A percentile compares a stretch with the other conserved stretches of the same genome.
Conservation (phyloP, 2,113 vertebrate species). For the Eleginops maclovinus region DNA sequence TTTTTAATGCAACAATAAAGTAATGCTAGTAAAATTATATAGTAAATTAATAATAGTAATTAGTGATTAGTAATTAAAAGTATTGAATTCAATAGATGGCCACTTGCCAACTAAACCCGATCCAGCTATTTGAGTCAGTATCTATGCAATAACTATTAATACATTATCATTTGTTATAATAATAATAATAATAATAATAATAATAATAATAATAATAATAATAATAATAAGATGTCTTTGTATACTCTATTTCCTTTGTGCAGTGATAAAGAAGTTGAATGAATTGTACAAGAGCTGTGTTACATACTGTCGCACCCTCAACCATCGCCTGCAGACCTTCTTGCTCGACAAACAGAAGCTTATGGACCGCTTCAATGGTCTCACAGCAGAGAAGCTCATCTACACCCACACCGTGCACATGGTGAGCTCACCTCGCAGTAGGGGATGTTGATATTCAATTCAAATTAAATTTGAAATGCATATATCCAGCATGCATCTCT, state of each 20-base stretch:
- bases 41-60: too few relatives aligned
- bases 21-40: too few relatives aligned
- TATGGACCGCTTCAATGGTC: slow-evolving; percentile 92
- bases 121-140: neutral
- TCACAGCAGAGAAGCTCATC: slow-evolving; percentile 94
- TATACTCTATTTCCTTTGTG: slow-evolving; percentile 8
- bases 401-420: slow-evolving; percentile 93
- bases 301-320: slow-evolving; percentile 91
- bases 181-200: neutral
- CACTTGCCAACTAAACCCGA: too few relatives aligned
- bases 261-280: slow-evolving; percentile 93
- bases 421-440: slow-evolving; percentile 77
- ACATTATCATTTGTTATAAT: too few relatives aligned
- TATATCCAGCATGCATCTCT: neutral
- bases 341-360: slow-evolving; percentile 95
- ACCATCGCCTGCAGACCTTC: slow-evolving; percentile 90
- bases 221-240: neutral
- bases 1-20: too few relatives aligned
- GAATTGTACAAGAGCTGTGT: slow-evolving; percentile 95
- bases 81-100: too few relatives aligned
- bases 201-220: too few relatives aligned
- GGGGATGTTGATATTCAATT: slow-evolving; percentile 6
- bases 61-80: too few relatives aligned
- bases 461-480: neutral
- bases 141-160: neutral